Conservation (phyloP, 2,888 invertebrate species). For the Drosophila testacea region DNA sequence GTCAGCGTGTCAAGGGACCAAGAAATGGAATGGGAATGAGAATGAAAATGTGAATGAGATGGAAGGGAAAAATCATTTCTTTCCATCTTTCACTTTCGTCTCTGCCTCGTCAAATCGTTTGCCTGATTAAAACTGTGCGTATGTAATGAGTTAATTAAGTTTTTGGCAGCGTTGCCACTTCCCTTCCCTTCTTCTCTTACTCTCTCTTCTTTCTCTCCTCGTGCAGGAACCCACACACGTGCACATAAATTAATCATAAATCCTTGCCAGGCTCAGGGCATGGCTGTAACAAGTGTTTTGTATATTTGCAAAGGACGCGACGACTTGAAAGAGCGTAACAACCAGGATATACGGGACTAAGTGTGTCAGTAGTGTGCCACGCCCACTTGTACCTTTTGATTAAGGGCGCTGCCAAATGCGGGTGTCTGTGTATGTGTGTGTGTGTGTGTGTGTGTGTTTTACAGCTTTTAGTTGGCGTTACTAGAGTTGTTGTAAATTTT, state of each 20-base stretch:
- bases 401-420: slow-evolving; percentile 54
- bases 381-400: slow-evolving; percentile 70
- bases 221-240: slow-evolving; percentile 49
- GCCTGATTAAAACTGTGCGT: slow-evolving; percentile 75
- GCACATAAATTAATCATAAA: slow-evolving; percentile 82
- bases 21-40: background rate
- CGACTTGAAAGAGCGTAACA: slow-evolving; percentile 40
- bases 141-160: slow-evolving; percentile 84
- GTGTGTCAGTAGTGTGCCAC: slow-evolving; percentile 71
- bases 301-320: slow-evolving; percentile 70
- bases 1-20: slow-evolving; percentile 54
- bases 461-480: slow-evolving; percentile 56
- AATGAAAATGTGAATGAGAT: background rate
- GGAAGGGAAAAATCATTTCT: slow-evolving; percentile 36
- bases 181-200: background rate
- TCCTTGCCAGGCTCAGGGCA: slow-evolving; percentile 54
- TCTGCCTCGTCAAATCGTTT: slow-evolving; percentile 58
- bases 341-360: slow-evolving; percentile 40
- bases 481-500: slow-evolving; percentile 74
- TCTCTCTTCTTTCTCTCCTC: slow-evolving; percentile 7
- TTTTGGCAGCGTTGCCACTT: slow-evolving; percentile 66
- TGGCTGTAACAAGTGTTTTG: slow-evolving; percentile 74
- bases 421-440: slow-evolving; percentile 5
- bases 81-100: slow-evolving; percentile 14
- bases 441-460: slow-evolving; percentile 37